phyloP scores from a whole-genome alignment of 1,140 invertebrate species.

The Probaryconus sp. region DNA sequence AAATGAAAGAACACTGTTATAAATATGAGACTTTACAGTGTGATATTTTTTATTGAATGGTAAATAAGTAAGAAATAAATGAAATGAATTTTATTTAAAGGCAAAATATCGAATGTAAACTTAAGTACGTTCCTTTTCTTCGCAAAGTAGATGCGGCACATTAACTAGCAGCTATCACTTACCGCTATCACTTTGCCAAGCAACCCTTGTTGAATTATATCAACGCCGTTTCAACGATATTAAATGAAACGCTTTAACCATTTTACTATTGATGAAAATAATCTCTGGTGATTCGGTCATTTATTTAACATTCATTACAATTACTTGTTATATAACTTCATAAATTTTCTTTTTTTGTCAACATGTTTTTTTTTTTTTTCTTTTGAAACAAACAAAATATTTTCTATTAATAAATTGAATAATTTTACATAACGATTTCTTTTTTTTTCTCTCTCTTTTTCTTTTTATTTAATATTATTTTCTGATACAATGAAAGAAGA shows the following conservation, averaged over 20 bases:
- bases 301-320: too few relatives aligned
- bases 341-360: too few relatives aligned
- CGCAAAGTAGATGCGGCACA: constrained; percentile 76
- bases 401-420: too few relatives aligned
- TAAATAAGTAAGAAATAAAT: constrained; percentile 22
- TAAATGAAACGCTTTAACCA: constrained; percentile 54
- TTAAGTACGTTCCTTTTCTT: constrained; percentile 41
- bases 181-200: constrained; percentile 69
- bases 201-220: constrained; percentile 70
- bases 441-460: too few relatives aligned
- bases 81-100: constrained; percentile 39
- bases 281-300: constrained; percentile 1
- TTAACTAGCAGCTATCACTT: constrained; percentile 75
- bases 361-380: too few relatives aligned
- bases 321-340: too few relatives aligned
- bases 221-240: constrained; percentile 54
- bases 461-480: too few relatives aligned
- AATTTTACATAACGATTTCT: too few relatives aligned
- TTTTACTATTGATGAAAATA: constrained; percentile 20
- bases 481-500: too few relatives aligned
- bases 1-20: neutral
- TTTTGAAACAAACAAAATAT: too few relatives aligned
- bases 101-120: constrained; percentile 71
- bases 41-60: constrained; percentile 2
- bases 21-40: too few relatives aligned